Percentiles rank a stretch among this genome's conserved stretches.
phyloP scores from a whole-genome alignment of 2,113 vertebrate species.

The Dasyprocta punctata region DNA sequence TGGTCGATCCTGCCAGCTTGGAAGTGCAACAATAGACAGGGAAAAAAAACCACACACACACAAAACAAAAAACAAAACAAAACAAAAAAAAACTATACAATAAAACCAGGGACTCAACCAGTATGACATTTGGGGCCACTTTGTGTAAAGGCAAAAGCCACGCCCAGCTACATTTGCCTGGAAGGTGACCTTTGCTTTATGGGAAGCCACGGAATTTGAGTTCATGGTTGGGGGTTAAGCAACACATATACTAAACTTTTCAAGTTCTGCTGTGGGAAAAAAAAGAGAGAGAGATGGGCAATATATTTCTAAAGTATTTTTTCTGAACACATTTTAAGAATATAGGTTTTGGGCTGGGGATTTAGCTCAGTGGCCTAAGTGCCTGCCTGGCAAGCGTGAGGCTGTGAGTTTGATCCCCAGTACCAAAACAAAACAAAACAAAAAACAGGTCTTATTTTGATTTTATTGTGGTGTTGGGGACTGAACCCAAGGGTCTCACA shows the following conservation, averaged over 20 bases:
- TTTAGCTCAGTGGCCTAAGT: too few relatives aligned
- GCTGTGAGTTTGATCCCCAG: too few relatives aligned
- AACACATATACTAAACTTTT: neutral
- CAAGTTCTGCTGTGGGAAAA: neutral
- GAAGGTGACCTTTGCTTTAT: rapidly evolving
- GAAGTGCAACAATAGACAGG: neutral
- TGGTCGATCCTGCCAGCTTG: neutral
- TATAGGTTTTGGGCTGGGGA: neutral
- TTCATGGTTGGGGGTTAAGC: rapidly evolving
- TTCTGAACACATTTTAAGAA: neutral
- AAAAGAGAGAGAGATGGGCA: neutral
- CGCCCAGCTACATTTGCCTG: rapidly evolving
- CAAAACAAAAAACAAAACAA: too few relatives aligned
- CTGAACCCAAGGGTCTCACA: neutral
- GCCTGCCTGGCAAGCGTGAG: too few relatives aligned
- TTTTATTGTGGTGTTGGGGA: neutral
- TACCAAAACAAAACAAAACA: too few relatives aligned
- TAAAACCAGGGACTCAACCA: neutral
- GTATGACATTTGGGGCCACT: neutral
- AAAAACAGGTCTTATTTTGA: neutral
- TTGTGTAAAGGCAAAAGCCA: neutral
- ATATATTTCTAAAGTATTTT: neutral
- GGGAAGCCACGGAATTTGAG: neutral
- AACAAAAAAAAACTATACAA: neutral
- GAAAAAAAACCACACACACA: too few relatives aligned